These are phyloP conservation scores for Tiliqua scincoides DNA, from an alignment of 2,113 vertebrate genomes.

Conservation along the genomic window DNA sequence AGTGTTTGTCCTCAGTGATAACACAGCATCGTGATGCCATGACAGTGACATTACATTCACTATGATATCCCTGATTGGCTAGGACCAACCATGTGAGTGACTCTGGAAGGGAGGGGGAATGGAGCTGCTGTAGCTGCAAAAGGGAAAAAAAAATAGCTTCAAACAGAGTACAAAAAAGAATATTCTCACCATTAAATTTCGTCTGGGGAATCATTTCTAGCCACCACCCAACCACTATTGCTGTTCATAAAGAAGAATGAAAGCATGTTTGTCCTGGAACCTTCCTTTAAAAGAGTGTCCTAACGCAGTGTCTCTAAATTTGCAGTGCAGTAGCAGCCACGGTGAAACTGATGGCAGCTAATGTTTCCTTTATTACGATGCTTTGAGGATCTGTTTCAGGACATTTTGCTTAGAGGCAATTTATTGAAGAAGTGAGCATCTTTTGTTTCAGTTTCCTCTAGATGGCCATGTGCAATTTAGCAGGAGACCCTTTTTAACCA, in stretches of 20 bases:
- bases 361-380: constrained; percentile 20
- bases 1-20: background rate
- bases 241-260: background rate
- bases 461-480: background rate
- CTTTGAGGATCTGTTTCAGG: background rate
- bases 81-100: too few relatives aligned
- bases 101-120: too few relatives aligned
- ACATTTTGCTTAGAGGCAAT: constrained; percentile 32
- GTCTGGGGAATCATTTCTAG: too few relatives aligned
- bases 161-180: too few relatives aligned
- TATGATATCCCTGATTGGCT: too few relatives aligned
- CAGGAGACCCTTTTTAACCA: constrained; percentile 5
- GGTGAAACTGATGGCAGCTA: background rate
- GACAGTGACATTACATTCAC: too few relatives aligned
- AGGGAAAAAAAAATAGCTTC: too few relatives aligned
- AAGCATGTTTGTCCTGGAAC: background rate
- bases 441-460: background rate
- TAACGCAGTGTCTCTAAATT: constrained; percentile 26
- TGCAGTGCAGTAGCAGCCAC: constrained; percentile 4
- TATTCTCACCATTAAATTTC: too few relatives aligned
- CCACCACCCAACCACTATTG: background rate
- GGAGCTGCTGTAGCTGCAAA: too few relatives aligned
- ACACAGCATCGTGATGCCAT: background rate
- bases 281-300: constrained; percentile 4
- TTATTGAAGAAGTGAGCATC: constrained; percentile 6